phyloP scores from a whole-genome alignment of 2,888 invertebrate genomes.

The Lochmaea crataegi region DNA sequence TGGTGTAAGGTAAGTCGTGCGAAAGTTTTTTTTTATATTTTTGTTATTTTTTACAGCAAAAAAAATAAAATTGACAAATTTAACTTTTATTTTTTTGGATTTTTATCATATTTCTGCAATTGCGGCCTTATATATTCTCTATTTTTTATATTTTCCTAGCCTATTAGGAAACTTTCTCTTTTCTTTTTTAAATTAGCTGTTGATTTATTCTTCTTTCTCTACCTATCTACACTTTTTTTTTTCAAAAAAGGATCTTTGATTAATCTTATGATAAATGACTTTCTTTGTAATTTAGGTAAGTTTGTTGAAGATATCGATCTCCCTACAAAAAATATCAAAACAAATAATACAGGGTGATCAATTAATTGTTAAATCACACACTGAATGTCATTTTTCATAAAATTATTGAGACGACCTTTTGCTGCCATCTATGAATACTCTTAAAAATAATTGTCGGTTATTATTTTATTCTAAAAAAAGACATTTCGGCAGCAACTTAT shows the following conservation, averaged over 20 bases:
- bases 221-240: background rate
- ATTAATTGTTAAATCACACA: too few relatives aligned
- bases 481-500: background rate
- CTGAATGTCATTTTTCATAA: background rate
- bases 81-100: too few relatives aligned
- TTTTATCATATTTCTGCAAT: too few relatives aligned
- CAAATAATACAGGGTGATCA: too few relatives aligned
- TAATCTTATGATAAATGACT: background rate
- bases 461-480: slow-evolving; percentile 3
- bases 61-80: too few relatives aligned
- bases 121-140: too few relatives aligned
- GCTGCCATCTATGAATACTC: background rate
- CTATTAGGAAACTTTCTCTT: background rate
- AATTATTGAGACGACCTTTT: background rate
- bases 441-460: background rate
- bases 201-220: background rate
- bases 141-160: too few relatives aligned
- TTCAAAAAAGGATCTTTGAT: background rate
- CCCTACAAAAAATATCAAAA: too few relatives aligned
- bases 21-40: too few relatives aligned
- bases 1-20: too few relatives aligned
- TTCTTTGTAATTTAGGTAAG: background rate
- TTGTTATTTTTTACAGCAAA: too few relatives aligned
- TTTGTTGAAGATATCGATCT: too few relatives aligned
- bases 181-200: background rate